Evolutionary conservation across 2,888 invertebrate species (phyloP), one percentile per base, ranked within the genome.

Genomic region (Pollenia angustigena): DNA sequence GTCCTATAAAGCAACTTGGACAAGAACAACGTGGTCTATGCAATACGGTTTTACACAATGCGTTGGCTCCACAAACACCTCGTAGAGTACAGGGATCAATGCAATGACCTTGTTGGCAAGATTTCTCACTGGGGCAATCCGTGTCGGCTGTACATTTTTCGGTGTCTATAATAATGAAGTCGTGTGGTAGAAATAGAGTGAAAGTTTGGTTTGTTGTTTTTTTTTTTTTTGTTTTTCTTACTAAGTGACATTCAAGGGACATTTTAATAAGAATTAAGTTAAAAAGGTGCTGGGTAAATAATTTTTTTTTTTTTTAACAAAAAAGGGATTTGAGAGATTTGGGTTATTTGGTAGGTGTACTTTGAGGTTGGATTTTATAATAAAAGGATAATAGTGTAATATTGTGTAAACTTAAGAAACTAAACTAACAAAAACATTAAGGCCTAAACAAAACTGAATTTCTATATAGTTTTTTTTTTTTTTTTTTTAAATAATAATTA

Each of bases 51-150:
- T 96, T 96, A 94, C 98, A 98, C 88, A 97, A 95, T 88, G 98
- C 98, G 94, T 98, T 98, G 91, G 96, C 95, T 89, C 98, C 98
- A 93, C 98, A 98, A 89, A 96, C 97, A 91, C 97, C 97, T 91
- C 97, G 96, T 92, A 97, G 95, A 92, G 96, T 96, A 94, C 98
- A 98, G 89, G 98, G 98, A 94, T 98, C 97, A 94, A 97, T 95
- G 94, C 98, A 98, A 94, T 97, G 96, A 94, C 96, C 96, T 94
- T 97, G 97, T 94, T 97, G 95, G 95, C 98, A 98, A 93, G 97
- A 97, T 95, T 97, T 97, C 94, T 98, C 97, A 94, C 96, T 96
- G 90, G 97, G 96, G 94, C 98, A 98, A 95, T 97, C 97, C 95
- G 96, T 95, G 95, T 98, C 97, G 94, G 96, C 96, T 95, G 96